Evolutionary conservation across 2,113 vertebrate species (phyloP).

Genomic region (Myiozetetes cayanensis): DNA sequence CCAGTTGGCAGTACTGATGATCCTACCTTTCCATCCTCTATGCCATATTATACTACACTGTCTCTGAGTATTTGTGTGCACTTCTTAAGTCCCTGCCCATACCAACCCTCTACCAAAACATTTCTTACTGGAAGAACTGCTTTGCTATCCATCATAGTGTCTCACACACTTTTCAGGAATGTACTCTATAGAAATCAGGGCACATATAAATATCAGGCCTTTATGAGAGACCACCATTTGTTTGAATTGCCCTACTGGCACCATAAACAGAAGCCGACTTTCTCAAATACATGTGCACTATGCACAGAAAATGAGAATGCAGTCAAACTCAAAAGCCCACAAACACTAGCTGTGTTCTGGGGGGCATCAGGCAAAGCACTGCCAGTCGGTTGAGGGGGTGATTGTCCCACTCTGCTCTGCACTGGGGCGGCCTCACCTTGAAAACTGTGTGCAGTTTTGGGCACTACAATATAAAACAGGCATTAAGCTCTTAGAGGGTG

Average conservation of each 20-base stretch:
- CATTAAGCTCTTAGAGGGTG: background rate
- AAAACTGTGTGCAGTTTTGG: background rate
- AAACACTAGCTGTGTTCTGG: background rate
- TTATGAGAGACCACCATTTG: background rate
- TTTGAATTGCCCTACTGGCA: background rate
- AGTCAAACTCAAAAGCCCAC: background rate
- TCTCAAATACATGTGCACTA: background rate
- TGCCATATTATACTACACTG: background rate
- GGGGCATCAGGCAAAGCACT: accelerated
- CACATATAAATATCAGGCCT: background rate
- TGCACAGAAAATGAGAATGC: background rate
- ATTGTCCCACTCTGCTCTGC: background rate
- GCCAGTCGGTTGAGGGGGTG: accelerated
- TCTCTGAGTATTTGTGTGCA: background rate
- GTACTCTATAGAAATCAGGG: background rate
- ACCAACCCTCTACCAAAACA: background rate
- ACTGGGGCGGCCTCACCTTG: accelerated
- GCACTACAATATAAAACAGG: too few relatives aligned
- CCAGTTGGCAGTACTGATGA: background rate
- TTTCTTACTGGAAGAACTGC: background rate
- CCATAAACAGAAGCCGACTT: background rate
- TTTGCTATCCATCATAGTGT: background rate
- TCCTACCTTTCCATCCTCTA: background rate
- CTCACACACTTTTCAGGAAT: background rate
- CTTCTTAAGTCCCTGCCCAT: background rate